phyloP scores from a whole-genome alignment of 2,888 invertebrate genomes.

The Phortica okadai region DNA sequence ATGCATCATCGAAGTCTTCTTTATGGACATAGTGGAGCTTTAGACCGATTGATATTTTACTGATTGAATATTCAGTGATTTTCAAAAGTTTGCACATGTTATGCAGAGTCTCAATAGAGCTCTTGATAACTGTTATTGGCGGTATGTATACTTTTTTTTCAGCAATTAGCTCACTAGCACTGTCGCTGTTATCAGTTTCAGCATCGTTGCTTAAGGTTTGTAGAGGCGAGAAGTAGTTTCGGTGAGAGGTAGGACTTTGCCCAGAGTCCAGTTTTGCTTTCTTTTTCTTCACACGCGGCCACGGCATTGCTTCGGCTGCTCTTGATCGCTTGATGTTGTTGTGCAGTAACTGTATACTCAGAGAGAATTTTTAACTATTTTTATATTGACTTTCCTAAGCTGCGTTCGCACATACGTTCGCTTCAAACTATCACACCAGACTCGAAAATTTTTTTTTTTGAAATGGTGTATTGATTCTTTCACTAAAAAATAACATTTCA shows the following conservation, averaged over 20 bases:
- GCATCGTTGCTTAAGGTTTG: too few relatives aligned
- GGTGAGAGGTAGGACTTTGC: too few relatives aligned
- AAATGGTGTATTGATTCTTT: too few relatives aligned
- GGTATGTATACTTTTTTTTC: constrained; percentile 11
- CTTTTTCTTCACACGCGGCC: too few relatives aligned
- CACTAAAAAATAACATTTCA: too few relatives aligned
- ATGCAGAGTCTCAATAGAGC: constrained; percentile 8
- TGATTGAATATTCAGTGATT: too few relatives aligned
- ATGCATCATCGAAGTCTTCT: too few relatives aligned
- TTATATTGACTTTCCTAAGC: background rate
- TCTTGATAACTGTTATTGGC: constrained; percentile 20
- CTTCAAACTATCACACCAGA: background rate
- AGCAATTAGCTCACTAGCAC: constrained; percentile 14
- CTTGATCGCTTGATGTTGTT: constrained; percentile 10
- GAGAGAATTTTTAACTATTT: background rate
- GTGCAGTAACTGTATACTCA: background rate
- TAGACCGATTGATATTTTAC: too few relatives aligned
- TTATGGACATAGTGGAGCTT: too few relatives aligned
- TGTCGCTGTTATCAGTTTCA: constrained; percentile 3
- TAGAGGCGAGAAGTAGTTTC: too few relatives aligned
- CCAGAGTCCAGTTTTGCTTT: too few relatives aligned
- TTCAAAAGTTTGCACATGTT: constrained; percentile 21
- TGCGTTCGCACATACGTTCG: background rate
- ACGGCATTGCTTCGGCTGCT: background rate
- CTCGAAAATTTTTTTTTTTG: too few relatives aligned